Conservation (phyloP, 2,113 vertebrate genomes). For the Dissostichus mawsoni region DNA sequence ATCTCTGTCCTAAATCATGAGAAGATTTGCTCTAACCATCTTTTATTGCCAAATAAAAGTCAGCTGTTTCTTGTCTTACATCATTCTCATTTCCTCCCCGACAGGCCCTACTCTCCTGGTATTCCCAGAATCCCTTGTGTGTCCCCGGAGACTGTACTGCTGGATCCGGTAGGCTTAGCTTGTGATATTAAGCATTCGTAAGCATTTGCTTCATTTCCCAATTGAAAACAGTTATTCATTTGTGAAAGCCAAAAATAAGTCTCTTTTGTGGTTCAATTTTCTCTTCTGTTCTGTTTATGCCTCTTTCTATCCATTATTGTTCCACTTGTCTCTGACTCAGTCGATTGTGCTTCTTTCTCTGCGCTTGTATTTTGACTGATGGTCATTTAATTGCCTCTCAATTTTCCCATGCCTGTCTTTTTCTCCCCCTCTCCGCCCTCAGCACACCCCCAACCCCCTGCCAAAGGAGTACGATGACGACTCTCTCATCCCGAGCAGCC, state of each 20-base stretch:
- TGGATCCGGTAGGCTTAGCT: conserved; percentile 84
- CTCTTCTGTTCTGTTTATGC: too few relatives aligned
- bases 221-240: background rate
- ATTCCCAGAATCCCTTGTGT: conserved; percentile 92
- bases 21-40: background rate
- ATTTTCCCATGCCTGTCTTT: conserved; percentile 14
- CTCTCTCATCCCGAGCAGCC: conserved; percentile 97
- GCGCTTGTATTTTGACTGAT: background rate
- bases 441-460: conserved; percentile 85
- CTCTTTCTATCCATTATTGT: too few relatives aligned
- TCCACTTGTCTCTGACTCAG: too few relatives aligned
- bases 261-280: too few relatives aligned
- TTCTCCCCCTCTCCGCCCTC: conserved; percentile 41
- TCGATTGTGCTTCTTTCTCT: too few relatives aligned
- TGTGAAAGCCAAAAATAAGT: background rate
- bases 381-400: conserved; percentile 26
- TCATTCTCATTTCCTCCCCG: conserved; percentile 35
- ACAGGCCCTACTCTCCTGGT: conserved; percentile 92
- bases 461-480: conserved; percentile 96
- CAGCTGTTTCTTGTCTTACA: background rate
- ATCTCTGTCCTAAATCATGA: background rate
- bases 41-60: conserved; percentile 5
- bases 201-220: conserved; percentile 18
- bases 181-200: background rate
- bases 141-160: conserved; percentile 92